phyloP scores from a whole-genome alignment of 1,140 invertebrate genomes.

The Drosophila subobscura region DNA sequence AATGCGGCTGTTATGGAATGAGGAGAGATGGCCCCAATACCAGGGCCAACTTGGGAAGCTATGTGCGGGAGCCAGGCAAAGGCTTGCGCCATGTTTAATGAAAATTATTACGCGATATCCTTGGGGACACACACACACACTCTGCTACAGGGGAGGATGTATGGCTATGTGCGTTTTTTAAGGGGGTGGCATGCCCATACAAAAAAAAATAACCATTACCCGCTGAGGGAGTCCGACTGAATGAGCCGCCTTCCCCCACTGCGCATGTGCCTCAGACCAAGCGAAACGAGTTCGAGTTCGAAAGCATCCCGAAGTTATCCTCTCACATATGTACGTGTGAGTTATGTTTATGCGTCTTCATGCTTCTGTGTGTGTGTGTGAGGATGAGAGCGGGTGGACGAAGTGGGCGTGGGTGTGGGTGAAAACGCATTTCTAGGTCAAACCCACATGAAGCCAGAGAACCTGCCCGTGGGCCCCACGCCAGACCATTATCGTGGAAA shows the following conservation, averaged over 20 bases:
- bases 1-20: conserved; percentile 42
- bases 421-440: conserved; percentile 72
- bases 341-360: conserved; percentile 17
- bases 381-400: background rate
- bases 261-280: conserved; percentile 50
- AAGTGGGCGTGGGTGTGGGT: conserved; percentile 17
- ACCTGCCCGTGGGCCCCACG: conserved; percentile 25
- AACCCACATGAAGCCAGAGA: conserved; percentile 62
- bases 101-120: conserved; percentile 76
- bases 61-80: conserved; percentile 28
- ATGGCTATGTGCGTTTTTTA: conserved; percentile 65
- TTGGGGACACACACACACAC: conserved; percentile 50
- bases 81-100: conserved; percentile 70
- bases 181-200: conserved; percentile 75
- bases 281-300: conserved; percentile 55
- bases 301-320: conserved; percentile 50
- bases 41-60: no score
- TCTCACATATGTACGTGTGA: conserved; percentile 10
- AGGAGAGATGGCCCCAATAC: conserved; percentile 4
- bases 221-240: conserved; percentile 35
- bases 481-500: conserved; percentile 20
- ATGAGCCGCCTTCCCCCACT: conserved; percentile 48
- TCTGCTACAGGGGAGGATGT: conserved; percentile 41
- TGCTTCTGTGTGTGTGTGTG: conserved; percentile 13
- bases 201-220: conserved; percentile 39